Base-by-base conservation (phyloP, 2,113 vertebrate species). In the Phalacrocorax pelagicus region DNA sequence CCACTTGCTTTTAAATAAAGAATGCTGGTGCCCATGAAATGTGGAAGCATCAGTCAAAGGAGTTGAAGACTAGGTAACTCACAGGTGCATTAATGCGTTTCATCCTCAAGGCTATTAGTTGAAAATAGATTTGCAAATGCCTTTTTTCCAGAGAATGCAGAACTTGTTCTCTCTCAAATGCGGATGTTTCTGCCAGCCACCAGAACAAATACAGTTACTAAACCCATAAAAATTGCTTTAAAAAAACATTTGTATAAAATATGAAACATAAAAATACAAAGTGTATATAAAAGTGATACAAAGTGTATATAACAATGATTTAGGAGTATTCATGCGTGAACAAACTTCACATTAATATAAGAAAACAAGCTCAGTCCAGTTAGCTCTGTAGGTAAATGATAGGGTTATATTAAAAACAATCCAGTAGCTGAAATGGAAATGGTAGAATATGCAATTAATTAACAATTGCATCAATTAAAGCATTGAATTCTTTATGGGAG, bases 31-130 rank as follows among this genome's bases (percentile, higher is more conserved):
- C 10, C 71, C 11, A 1, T 40, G 67, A 20, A 63, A 30, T 10
- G 27, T 19, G 55, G 71, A 15, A 67, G 44, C 36, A 75, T 29
- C 49, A 5, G 30, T 69, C 51, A 19, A 46, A 75, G 44, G 15
- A 85, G 46, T 13, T 42, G n/a, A 21, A 7, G 26, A 2, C 36
- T 32, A 5, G 23, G 27, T 38, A 62, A 71, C 38, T 38, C 69
- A 4, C 11, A 30, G 44, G 8, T 15, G 55, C 11, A 4, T 73
- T 47, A 7, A 20, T 47, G 29, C 0, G 0, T 73, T 82, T 61
- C 0, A 0, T 61, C 70, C 82, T 51, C 30, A 26, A 27, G 22
- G 51, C 42, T 82, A 4, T 72, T 42, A 34, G 63, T 6, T 54
- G 79, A 44, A 86, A 74, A 49, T 5, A 47, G 22, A 24, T 32